phyloP scores from a whole-genome alignment of 2,797 vertebrate genomes.

The Tragelaphus oryx region DNA sequence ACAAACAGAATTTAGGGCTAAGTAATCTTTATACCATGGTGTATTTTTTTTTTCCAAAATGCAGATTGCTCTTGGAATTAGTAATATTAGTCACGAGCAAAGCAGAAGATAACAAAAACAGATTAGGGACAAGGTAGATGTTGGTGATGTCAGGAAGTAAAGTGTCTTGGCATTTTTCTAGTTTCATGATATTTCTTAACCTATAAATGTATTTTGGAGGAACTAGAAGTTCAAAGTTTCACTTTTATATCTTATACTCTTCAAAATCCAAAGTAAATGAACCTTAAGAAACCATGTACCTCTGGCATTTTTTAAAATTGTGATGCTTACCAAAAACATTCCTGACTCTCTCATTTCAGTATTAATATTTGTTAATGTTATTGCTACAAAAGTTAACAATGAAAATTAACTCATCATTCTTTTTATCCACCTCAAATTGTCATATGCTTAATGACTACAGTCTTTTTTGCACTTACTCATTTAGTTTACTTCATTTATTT shows the following conservation, averaged over 20 bases:
- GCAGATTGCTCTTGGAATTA: not conserved
- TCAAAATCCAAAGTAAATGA: slow-evolving; percentile 6
- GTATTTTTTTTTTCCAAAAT: not conserved
- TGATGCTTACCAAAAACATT: not conserved
- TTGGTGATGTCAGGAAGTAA: not conserved
- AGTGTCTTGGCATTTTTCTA: not conserved
- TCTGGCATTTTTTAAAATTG: not conserved
- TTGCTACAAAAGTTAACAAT: not conserved
- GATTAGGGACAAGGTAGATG: not conserved
- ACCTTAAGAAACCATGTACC: not conserved
- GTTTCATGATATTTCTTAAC: not conserved
- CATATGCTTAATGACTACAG: not conserved
- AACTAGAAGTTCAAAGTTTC: not conserved
- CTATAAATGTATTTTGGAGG: not conserved
- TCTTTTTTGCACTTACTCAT: not conserved
- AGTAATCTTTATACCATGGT: not conserved
- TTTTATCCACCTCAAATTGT: not conserved
- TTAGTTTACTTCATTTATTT: not conserved
- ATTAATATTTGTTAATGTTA: not conserved
- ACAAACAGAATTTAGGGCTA: not conserved
- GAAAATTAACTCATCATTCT: not conserved
- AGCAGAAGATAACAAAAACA: not conserved
- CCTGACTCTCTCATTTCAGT: not conserved
- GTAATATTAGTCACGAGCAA: not conserved
- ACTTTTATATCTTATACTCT: not conserved